A percentile compares a stretch with the other conserved stretches of the same genome.
Conservation (phyloP, 37 sponge, comb jelly and placozoan genomes). For the Mnemiopsis leidyi region DNA sequence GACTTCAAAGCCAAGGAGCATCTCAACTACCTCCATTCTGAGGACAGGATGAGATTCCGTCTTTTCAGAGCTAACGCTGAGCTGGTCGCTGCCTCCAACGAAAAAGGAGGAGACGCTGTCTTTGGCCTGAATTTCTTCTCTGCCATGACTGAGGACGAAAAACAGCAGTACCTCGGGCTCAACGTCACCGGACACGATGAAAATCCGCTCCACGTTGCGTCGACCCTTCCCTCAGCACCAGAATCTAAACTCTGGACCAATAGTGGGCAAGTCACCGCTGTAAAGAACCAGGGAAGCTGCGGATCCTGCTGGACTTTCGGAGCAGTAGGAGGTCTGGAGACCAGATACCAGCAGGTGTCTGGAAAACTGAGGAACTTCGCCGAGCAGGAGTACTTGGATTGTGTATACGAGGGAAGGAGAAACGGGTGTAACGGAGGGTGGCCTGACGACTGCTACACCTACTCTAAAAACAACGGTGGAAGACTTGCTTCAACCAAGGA, state of each 20-base stretch:
- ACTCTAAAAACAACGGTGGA: not conserved
- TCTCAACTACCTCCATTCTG: not conserved
- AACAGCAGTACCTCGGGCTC: conserved; percentile 26
- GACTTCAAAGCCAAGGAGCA: not conserved
- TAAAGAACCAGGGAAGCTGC: conserved; percentile 13
- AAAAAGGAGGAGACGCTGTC: not conserved
- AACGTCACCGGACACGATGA: not conserved
- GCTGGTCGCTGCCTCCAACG: not conserved
- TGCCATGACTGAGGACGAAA: conserved; percentile 11
- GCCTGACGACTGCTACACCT: not conserved
- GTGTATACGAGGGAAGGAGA: not conserved
- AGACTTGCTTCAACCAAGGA: not conserved
- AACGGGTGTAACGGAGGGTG: conserved; percentile 18
- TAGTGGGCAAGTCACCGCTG: not conserved
- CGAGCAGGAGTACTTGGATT: conserved; percentile 26
- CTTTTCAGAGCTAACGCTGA: not conserved
- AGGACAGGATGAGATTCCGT: conserved; percentile 12
- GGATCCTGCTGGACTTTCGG: conserved; percentile 36
- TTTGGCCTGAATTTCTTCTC: conserved; percentile 42
- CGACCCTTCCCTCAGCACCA: not conserved
- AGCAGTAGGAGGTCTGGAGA: conserved; percentile 39
- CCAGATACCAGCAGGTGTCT: not conserved
- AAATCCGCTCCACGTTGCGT: not conserved
- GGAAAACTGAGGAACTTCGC: conserved; percentile 12
- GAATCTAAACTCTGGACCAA: conserved; percentile 7